Evolutionary conservation across 2,888 invertebrate species (phyloP).

Genomic region (Agrochola litura): DNA sequence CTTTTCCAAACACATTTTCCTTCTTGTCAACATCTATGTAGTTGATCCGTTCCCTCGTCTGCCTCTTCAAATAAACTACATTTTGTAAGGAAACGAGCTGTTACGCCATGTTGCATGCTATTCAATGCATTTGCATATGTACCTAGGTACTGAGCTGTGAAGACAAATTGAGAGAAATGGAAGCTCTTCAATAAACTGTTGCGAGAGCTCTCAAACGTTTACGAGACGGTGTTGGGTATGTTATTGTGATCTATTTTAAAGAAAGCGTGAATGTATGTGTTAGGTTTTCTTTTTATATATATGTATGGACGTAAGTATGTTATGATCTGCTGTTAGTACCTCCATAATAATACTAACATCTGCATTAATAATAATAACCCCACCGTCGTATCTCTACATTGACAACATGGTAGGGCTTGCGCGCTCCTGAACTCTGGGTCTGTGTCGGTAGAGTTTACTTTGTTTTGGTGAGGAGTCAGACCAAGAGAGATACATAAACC

Average conservation of each 20-base stretch:
- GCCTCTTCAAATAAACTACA: constrained; percentile 19
- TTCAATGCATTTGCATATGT: constrained; percentile 3
- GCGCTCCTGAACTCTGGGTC: too few species aligned
- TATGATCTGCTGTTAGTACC: neutral
- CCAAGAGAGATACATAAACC: too few species aligned
- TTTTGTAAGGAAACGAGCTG: constrained; percentile 6
- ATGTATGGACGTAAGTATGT: neutral
- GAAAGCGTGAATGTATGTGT: neutral
- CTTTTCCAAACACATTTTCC: constrained; percentile 11
- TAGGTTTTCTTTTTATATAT: neutral
- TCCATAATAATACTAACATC: too few species aligned
- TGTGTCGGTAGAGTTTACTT: too few species aligned
- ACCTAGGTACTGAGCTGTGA: neutral
- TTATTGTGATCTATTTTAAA: neutral
- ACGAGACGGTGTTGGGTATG: neutral
- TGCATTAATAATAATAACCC: too few species aligned
- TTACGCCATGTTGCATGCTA: constrained; percentile 1
- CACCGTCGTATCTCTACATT: too few species aligned
- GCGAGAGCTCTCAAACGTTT: neutral
- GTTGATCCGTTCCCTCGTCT: neutral
- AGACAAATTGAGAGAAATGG: constrained; percentile 9
- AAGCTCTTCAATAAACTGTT: constrained; percentile 18
- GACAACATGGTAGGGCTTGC: too few species aligned
- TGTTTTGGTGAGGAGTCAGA: too few species aligned
- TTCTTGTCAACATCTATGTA: neutral